Percentiles rank a stretch among this genome's conserved stretches.
Evolutionary conservation across 1,140 invertebrate genomes (phyloP).

Genomic region (Bombus breviceps): DNA sequence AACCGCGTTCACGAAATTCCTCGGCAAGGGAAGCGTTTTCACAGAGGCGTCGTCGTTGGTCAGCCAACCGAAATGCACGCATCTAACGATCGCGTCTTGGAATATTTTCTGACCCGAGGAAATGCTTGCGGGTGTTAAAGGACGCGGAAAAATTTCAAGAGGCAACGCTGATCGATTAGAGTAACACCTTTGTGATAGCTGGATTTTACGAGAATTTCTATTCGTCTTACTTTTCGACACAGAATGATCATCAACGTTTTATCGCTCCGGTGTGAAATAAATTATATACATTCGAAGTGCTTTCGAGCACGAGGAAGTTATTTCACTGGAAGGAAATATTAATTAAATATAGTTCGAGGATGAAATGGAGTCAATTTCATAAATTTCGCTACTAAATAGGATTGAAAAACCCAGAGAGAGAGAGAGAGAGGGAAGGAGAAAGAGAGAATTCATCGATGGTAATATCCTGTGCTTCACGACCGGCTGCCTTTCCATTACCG

Average conservation of each 20-base stretch:
- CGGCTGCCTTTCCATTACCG: constrained; percentile 61
- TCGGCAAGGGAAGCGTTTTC: constrained; percentile 47
- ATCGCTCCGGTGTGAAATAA: not conserved
- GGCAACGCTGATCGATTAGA: constrained; percentile 41
- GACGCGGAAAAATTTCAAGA: constrained; percentile 59
- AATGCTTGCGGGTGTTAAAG: constrained; percentile 14
- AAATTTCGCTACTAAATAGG: not conserved
- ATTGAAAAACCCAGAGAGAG: not conserved
- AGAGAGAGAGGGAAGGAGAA: not conserved
- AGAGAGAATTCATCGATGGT: constrained; percentile 14
- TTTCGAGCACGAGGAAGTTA: not conserved
- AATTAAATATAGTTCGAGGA: not conserved
- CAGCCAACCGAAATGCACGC: constrained; percentile 59
- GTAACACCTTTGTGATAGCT: constrained; percentile 41
- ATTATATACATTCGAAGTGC: not conserved
- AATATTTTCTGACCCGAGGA: constrained; percentile 60
- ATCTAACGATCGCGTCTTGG: constrained; percentile 16
- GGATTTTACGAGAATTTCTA: constrained; percentile 41
- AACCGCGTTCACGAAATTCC: constrained; percentile 60
- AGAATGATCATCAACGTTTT: not conserved
- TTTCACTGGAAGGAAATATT: not conserved
- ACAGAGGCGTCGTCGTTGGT: constrained; percentile 20
- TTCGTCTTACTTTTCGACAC: not conserved
- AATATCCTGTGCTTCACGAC: constrained; percentile 63
- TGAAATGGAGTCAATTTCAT: not conserved